phyloP scores from a whole-genome alignment of 2,797 vertebrate species.

The Alcedo quadribrachys region DNA sequence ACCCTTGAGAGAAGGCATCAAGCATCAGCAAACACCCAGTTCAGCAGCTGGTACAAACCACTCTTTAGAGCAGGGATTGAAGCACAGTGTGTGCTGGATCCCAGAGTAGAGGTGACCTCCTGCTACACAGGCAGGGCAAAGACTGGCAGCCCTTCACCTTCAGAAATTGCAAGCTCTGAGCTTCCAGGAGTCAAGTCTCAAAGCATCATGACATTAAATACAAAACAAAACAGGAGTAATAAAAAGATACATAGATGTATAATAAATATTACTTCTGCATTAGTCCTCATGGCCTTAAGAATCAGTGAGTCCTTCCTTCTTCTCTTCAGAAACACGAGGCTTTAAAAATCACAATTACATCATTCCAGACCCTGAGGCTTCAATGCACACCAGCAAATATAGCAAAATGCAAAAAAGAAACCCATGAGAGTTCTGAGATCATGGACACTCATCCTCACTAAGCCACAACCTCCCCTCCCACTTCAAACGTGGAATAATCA shows the following conservation, averaged over 20 bases:
- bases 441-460: neutral
- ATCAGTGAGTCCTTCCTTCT: accelerated
- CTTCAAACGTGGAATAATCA: neutral
- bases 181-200: neutral
- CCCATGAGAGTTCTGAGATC: neutral
- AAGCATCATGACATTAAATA: neutral
- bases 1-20: neutral
- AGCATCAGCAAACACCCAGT: neutral
- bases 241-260: neutral
- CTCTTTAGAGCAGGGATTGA: neutral
- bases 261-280: neutral
- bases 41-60: neutral
- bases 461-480: neutral
- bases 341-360: neutral
- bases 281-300: neutral
- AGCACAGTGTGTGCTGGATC: neutral
- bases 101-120: neutral
- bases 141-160: neutral
- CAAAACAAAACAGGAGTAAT: neutral
- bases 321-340: neutral
- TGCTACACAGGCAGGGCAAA: neutral
- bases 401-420: neutral
- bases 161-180: neutral
- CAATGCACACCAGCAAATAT: neutral
- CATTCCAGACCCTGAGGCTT: neutral